phyloP scores from a whole-genome alignment of 2,113 vertebrate genomes.

The Forbesichthys agassizii region DNA sequence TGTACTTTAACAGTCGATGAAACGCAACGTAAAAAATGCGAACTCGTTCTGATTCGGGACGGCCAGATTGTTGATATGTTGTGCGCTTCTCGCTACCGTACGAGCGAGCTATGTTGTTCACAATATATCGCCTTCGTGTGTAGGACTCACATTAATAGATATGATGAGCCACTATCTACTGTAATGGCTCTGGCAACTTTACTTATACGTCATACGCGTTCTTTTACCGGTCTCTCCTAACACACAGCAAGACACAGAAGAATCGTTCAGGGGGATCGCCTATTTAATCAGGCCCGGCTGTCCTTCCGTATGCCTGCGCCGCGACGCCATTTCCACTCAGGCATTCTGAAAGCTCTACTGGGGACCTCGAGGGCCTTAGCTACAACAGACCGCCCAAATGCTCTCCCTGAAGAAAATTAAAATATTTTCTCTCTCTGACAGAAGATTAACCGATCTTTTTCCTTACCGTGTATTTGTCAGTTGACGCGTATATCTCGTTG shows the following conservation, averaged over 20 bases:
- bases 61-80: too few species aligned
- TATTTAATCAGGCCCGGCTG: slow-evolving; percentile 70
- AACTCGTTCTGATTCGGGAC: too few species aligned
- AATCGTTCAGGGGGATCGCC: slow-evolving; percentile 2
- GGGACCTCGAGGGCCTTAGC: slow-evolving; percentile 81
- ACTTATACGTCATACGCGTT: not conserved
- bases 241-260: not conserved
- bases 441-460: slow-evolving; percentile 38
- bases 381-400: slow-evolving; percentile 69
- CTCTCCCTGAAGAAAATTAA: slow-evolving; percentile 75
- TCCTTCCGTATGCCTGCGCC: slow-evolving; percentile 78
- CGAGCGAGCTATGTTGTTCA: too few species aligned
- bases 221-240: too few species aligned
- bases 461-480: slow-evolving; percentile 69
- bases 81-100: too few species aligned
- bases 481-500: slow-evolving; percentile 25
- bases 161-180: too few species aligned
- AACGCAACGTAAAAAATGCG: too few species aligned
- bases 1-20: too few species aligned
- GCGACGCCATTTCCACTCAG: slow-evolving; percentile 80
- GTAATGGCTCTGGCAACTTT: too few species aligned
- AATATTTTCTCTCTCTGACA: slow-evolving; percentile 14
- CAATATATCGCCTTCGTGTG: too few species aligned
- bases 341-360: slow-evolving; percentile 77
- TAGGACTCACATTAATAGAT: too few species aligned